Evolutionary conservation across 2,797 vertebrate genomes (phyloP), one percentile per base, ranked within the genome.

Genomic region (Mycteria americana): DNA sequence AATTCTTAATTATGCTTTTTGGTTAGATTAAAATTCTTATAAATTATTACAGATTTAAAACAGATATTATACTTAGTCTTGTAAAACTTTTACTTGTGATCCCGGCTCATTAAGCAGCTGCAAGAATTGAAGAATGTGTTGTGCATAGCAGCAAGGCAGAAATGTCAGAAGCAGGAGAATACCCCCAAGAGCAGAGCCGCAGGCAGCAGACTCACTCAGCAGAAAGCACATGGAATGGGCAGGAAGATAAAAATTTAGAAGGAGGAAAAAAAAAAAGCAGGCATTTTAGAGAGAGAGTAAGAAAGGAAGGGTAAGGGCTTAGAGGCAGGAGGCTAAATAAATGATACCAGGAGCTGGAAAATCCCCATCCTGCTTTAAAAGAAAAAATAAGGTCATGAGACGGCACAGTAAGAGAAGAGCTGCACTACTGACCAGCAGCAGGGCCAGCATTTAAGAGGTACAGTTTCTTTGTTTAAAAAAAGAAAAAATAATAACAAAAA

Each of bases 321-420:
- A 59, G 78, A 95, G 67, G 74, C 81, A 93, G 59, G 81, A 91
- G 56, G 60, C 48, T 79, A 91, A 93, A 87, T 69, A 91, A 95
- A 89, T 77, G 46, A 78, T 67, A 82, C 8, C 64, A 85, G 86
- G 48, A 95, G 86, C 59, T 94, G 86, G 84, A 91, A 95, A 94
- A 89, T 37, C 70, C 93, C 60, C 63, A 28, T 37, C 8, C 27
- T 79, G 77, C 88, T 69, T 60, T 79, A 67, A 82, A 73, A 91
- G 64, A n/a, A 75, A 82, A 56, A 59, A 60, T 41, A 74, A 94
- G 76, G 80, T 92, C 74, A 48, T n/a, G 77, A 94, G 53, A 24
- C 3, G 7, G 73, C 74, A 35, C 63, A 41, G 85, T 23, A 53
- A 75, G 64, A 74, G 3, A 2, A 69, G 63, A 68, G 68, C 54